Evolutionary conservation across 2,113 vertebrate genomes (phyloP).

Genomic region (Catharus bicknelli): DNA sequence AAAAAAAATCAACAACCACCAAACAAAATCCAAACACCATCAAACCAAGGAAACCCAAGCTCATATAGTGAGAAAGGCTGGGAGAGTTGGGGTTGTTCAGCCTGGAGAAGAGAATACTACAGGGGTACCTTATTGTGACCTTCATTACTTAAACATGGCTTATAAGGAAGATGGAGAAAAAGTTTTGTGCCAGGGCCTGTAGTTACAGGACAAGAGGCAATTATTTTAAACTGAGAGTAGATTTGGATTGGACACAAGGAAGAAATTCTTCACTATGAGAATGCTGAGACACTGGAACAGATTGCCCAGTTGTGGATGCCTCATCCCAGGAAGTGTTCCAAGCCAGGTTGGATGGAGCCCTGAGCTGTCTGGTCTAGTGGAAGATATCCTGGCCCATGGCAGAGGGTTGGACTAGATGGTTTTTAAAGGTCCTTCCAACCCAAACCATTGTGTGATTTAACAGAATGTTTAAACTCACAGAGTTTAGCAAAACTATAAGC

Average conservation of each 20-base stretch:
- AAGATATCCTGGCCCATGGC: background rate
- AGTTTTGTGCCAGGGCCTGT: background rate
- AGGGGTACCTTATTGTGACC: background rate
- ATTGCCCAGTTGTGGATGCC: background rate
- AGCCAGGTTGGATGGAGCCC: background rate
- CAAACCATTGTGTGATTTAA: background rate
- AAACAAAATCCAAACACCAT: background rate
- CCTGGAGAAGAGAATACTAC: background rate
- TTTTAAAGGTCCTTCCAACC: background rate
- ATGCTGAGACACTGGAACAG: background rate
- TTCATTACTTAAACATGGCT: background rate
- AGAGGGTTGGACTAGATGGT: background rate
- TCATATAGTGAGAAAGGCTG: background rate
- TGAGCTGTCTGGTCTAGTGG: background rate
- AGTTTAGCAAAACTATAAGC: background rate
- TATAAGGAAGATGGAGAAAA: background rate
- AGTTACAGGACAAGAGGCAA: background rate
- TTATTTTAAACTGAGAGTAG: background rate
- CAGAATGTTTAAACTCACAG: background rate
- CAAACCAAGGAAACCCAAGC: background rate
- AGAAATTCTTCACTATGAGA: background rate
- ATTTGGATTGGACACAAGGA: background rate
- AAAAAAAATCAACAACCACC: background rate
- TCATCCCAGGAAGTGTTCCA: background rate
- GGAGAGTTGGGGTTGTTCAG: background rate